These are phyloP conservation scores for Upupa epops DNA, from an alignment of 2,113 vertebrate species.

Conservation along the genomic window DNA sequence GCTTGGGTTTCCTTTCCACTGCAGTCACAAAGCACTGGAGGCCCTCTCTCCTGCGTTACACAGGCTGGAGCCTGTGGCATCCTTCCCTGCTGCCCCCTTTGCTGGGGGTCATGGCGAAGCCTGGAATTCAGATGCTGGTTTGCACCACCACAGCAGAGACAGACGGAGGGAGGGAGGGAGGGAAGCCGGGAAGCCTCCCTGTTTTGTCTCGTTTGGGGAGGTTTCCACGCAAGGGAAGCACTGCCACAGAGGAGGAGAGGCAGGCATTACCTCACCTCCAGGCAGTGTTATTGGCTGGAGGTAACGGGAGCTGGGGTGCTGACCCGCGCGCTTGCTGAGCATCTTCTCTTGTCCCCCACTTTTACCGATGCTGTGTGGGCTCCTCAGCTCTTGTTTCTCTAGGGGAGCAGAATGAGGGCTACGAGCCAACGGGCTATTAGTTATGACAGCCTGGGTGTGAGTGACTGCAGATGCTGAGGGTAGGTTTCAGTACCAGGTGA, in stretches of 20 bases:
- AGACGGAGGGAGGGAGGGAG: too few species aligned
- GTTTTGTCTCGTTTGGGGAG: neutral
- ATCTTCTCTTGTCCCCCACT: neutral
- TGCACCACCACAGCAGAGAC: neutral
- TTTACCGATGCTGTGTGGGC: neutral
- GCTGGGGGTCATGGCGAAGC: neutral
- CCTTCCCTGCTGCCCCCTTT: neutral
- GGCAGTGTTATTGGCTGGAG: conserved; percentile 27
- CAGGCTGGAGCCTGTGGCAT: neutral
- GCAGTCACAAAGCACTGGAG: neutral
- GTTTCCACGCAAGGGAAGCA: neutral
- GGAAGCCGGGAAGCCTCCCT: neutral
- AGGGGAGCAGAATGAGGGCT: neutral
- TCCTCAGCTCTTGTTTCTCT: neutral
- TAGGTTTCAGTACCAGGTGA: conserved; percentile 39
- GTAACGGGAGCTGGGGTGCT: neutral
- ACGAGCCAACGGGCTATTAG: conserved; percentile 16
- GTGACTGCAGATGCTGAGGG: conserved; percentile 51
- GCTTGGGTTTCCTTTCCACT: conserved; percentile 6
- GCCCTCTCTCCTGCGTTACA: neutral
- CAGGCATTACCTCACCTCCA: conserved; percentile 35
- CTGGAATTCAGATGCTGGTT: neutral
- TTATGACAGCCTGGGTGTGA: conserved; percentile 37
- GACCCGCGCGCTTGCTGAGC: neutral
- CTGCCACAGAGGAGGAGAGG: neutral